Percentiles rank a stretch among this genome's conserved stretches.
phyloP scores from a whole-genome alignment of 2,888 invertebrate species.

The Gerosis bhagava region DNA sequence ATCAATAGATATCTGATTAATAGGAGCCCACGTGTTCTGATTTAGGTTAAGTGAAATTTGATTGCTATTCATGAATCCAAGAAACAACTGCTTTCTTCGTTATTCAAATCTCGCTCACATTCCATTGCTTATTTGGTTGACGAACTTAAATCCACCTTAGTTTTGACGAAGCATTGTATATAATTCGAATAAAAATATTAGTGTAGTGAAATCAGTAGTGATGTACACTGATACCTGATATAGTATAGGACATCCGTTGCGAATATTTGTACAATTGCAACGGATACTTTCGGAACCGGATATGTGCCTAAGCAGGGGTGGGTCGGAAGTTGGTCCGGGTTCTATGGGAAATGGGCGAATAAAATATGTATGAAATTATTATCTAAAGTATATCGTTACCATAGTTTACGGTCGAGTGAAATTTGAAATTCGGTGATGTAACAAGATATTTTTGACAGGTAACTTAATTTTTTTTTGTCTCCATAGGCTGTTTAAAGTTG shows the following conservation, averaged over 20 bases:
- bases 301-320: conserved; percentile 1
- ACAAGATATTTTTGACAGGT: conserved; percentile 22
- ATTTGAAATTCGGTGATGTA: conserved; percentile 18
- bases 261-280: conserved; percentile 53
- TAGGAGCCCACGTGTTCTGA: conserved; percentile 14
- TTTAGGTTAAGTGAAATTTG: not conserved
- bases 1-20: not conserved
- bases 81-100: not conserved
- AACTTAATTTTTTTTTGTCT: conserved; percentile 4
- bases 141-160: too few relatives aligned
- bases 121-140: not conserved
- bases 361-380: conserved; percentile 9
- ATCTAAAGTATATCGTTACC: conserved; percentile 10
- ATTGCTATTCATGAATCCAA: not conserved
- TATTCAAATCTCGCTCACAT: not conserved
- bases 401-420: conserved; percentile 21
- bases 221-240: conserved; percentile 37
- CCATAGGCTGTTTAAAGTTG: not conserved
- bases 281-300: conserved; percentile 43
- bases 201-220: conserved; percentile 2
- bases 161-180: not conserved
- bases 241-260: conserved; percentile 32
- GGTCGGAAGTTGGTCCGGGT: conserved; percentile 22
- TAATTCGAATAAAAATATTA: not conserved
- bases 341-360: conserved; percentile 18